These are phyloP conservation scores for Chionodraco myersi DNA, from an alignment of 2,113 vertebrate genomes.

Conservation along the genomic window DNA sequence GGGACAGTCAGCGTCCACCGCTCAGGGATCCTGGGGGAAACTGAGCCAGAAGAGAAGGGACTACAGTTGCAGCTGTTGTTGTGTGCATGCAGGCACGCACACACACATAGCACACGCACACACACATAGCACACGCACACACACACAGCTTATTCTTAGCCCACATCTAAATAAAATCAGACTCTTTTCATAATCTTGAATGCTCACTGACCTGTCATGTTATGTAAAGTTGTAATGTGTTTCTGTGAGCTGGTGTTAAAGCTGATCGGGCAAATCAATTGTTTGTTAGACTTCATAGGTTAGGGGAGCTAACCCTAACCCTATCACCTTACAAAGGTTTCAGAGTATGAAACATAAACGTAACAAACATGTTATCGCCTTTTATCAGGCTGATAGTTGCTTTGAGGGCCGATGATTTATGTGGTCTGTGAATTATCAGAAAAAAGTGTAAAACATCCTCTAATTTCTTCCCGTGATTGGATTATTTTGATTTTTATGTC, in stretches of 20 bases:
- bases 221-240: conserved; percentile 33
- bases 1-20: conserved; percentile 49
- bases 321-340: not conserved
- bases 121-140: conserved; percentile 16
- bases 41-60: conserved; percentile 62
- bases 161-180: conserved; percentile 22
- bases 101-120: not conserved
- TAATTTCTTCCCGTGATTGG: not conserved
- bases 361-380: too few relatives aligned
- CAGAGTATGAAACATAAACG: not conserved
- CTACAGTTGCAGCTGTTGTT: conserved; percentile 76
- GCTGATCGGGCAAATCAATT: conserved; percentile 4
- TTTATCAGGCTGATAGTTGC: not conserved
- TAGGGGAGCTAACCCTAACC: too few relatives aligned
- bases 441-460: not conserved
- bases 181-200: conserved; percentile 30
- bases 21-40: conserved; percentile 64
- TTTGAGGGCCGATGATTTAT: not conserved
- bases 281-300: not conserved
- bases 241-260: conserved; percentile 9
- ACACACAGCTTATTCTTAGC: conserved; percentile 44
- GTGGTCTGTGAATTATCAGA: not conserved
- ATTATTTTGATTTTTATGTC: too few relatives aligned
- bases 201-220: conserved; percentile 57
- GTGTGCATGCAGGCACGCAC: conserved; percentile 10